Evolutionary conservation across 2,888 invertebrate genomes (phyloP).

Genomic region (Dynastes maya): DNA sequence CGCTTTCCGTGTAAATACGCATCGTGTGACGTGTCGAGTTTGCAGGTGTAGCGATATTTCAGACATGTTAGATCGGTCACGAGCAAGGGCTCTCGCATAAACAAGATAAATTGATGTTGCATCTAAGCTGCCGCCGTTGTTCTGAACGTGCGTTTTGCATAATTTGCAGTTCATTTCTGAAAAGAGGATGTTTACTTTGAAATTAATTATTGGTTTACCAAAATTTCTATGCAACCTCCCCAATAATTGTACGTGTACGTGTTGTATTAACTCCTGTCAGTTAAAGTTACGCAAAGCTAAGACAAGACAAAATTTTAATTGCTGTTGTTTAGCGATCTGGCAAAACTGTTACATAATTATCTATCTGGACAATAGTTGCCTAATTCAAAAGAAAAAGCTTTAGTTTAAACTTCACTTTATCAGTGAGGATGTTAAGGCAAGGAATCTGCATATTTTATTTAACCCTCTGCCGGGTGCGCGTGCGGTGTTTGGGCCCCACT

Average conservation of each 20-base stretch:
- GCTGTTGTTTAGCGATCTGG: no score
- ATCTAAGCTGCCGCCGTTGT: slow-evolving; percentile 24
- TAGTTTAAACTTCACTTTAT: no score
- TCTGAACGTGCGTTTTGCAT: slow-evolving; percentile 7
- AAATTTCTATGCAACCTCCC: neutral
- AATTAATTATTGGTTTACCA: neutral
- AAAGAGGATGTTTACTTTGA: neutral
- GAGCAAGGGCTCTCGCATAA: slow-evolving; percentile 19
- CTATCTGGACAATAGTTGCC: no score
- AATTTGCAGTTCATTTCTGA: slow-evolving; percentile 23
- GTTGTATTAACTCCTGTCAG: neutral
- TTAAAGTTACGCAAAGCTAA: no score
- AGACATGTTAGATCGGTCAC: slow-evolving; percentile 34
- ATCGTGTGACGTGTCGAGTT: slow-evolving; percentile 40
- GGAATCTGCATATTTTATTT: no score
- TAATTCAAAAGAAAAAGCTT: no score
- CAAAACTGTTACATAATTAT: no score
- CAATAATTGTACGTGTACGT: neutral
- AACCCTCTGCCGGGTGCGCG: no score
- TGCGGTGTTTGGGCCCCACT: no score
- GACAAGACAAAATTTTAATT: no score
- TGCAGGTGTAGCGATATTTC: slow-evolving; percentile 52
- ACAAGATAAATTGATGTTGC: slow-evolving; percentile 38
- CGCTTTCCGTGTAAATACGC: slow-evolving; percentile 50
- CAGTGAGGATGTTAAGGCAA: no score